These are phyloP conservation scores for Sebastes minor DNA, from an alignment of 2,797 vertebrate genomes.

Conservation along the genomic window DNA sequence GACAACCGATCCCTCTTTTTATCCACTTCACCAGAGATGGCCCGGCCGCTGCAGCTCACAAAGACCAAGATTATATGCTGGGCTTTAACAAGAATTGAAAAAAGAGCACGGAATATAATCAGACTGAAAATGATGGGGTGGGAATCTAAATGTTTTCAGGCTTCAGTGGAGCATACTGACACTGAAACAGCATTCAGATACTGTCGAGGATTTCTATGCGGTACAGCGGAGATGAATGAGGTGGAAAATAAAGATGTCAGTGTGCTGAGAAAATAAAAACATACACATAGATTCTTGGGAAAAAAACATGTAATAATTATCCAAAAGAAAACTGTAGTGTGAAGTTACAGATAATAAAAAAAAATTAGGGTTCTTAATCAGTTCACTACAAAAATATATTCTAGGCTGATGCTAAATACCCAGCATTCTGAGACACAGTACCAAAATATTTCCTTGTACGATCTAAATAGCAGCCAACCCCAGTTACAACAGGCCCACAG, in stretches of 20 bases:
- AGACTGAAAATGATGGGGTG: background rate
- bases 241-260: background rate
- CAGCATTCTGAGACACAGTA: slow-evolving; percentile 83
- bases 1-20: slow-evolving; percentile 63
- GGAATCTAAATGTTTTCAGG: background rate
- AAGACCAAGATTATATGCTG: slow-evolving; percentile 12
- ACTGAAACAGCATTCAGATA: background rate
- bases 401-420: slow-evolving; percentile 79
- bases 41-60: background rate
- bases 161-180: background rate
- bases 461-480: slow-evolving; percentile 81
- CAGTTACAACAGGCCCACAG: slow-evolving; percentile 73
- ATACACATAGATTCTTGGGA: slow-evolving; percentile 53
- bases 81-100: background rate
- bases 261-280: slow-evolving; percentile 16
- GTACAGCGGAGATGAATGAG: background rate
- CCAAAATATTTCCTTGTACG: slow-evolving; percentile 83
- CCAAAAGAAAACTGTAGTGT: slow-evolving; percentile 81
- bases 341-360: slow-evolving; percentile 74
- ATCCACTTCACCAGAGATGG: slow-evolving; percentile 48
- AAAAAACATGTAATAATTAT: slow-evolving; percentile 78
- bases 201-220: background rate
- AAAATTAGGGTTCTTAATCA: slow-evolving; percentile 78
- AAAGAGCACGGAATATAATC: background rate
- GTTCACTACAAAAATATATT: slow-evolving; percentile 88